phyloP scores from a whole-genome alignment of 2,888 invertebrate species.

The Leucophenga maculata region DNA sequence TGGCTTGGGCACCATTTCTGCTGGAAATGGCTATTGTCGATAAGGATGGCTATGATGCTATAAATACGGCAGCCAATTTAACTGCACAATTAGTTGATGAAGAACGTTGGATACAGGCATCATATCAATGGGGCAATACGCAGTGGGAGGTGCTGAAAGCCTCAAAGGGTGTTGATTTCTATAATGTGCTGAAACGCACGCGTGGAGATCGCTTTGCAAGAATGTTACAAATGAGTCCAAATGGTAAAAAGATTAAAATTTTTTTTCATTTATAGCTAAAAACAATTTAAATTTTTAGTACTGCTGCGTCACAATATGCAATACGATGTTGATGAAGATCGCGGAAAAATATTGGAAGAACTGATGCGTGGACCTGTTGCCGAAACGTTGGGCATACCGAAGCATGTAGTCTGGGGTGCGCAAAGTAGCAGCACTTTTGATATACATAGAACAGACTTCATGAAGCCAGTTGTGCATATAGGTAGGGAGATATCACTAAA shows the following conservation, averaged over 20 bases:
- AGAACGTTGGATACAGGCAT: conserved; percentile 77
- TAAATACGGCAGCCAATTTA: conserved; percentile 75
- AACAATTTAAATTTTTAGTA: background rate
- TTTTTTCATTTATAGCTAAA: conserved; percentile 33
- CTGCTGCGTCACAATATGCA: conserved; percentile 36
- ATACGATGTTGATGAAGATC: conserved; percentile 63
- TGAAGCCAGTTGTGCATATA: conserved; percentile 83
- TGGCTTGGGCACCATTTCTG: conserved; percentile 87
- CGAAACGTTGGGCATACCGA: conserved; percentile 78
- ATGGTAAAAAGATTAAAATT: conserved; percentile 47
- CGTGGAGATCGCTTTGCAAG: conserved; percentile 50
- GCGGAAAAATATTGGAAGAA: conserved; percentile 65
- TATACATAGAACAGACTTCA: conserved; percentile 79
- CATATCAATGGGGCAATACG: conserved; percentile 77
- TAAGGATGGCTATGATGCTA: conserved; percentile 75
- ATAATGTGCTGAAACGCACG: conserved; percentile 78
- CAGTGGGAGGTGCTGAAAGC: conserved; percentile 76
- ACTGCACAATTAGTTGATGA: conserved; percentile 76
- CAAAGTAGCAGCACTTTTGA: conserved; percentile 77
- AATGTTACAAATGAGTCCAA: conserved; percentile 13
- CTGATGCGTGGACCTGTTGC: conserved; percentile 84
- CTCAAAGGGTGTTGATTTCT: conserved; percentile 82
- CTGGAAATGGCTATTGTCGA: conserved; percentile 83
- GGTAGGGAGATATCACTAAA: conserved; percentile 74
- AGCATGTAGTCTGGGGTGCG: conserved; percentile 78